Percentiles rank a stretch among this genome's conserved stretches.
These are phyloP conservation scores for Yponomeuta malinellus DNA, from an alignment of 2,888 invertebrate genomes.

Conservation along the genomic window DNA sequence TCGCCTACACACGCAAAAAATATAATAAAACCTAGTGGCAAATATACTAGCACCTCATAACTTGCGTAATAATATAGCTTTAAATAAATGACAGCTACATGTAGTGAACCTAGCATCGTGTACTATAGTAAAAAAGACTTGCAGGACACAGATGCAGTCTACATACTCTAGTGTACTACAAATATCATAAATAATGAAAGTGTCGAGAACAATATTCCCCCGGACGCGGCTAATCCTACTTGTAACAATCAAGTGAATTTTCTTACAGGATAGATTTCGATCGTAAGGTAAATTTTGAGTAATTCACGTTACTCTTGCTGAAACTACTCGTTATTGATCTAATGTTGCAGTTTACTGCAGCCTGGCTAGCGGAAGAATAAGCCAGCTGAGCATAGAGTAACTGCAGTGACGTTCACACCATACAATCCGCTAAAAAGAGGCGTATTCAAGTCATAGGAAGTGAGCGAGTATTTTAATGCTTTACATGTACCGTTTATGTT, in stretches of 20 bases:
- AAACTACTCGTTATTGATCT: background rate
- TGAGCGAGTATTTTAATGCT: conserved; percentile 20
- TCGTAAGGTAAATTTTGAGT: background rate
- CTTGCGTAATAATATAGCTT: background rate
- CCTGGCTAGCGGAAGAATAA: no score
- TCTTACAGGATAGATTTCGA: no score
- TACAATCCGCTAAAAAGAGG: background rate
- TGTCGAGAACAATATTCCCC: no score
- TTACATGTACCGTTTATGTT: background rate
- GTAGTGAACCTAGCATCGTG: no score
- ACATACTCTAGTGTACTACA: no score
- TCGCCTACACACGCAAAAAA: background rate
- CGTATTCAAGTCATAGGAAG: conserved; percentile 17
- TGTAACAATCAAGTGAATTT: no score
- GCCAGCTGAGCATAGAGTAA: no score
- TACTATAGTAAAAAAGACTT: no score
- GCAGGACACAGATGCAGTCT: no score
- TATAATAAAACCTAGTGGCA: conserved; percentile 33
- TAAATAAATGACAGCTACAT: no score
- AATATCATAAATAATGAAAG: no score
- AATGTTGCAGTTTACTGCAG: background rate
- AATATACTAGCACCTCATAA: conserved; percentile 39
- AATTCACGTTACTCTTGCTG: background rate
- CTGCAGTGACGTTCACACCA: background rate
- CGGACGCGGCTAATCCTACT: no score